Base-by-base conservation (phyloP, 1,140 invertebrate species). In the Drosophila gunungcola region DNA sequence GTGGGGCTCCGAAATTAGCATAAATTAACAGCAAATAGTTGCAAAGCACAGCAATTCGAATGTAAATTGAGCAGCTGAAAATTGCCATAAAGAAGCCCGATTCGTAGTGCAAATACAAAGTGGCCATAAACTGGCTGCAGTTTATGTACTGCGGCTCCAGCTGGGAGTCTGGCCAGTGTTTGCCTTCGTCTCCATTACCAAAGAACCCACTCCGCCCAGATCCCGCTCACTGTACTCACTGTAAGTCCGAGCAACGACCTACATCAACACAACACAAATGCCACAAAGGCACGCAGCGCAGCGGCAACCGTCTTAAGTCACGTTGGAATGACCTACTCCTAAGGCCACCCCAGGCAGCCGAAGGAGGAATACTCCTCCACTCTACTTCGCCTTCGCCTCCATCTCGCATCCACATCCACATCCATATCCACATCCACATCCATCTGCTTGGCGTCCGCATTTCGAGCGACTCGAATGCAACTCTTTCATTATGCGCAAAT, bases 401-500 rank as follows among this genome's bases (percentile, higher is more conserved):
- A 32, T 21, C 21, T 3, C 16, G 16, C 16, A 48, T 49, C 63
- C 52, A 13, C 46, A 68, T 69, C 53, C 61, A 67, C 16, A 48
- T 49, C 63, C 52, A 13, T 39, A 68, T 69, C 53, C 61, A 67
- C 16, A 48, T 49, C 63, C 52, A 13, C 46, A 68, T 69, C 53
- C 61, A 67, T 65, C 16, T 29, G 25, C 41, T 36, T 29, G 27
- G 43, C 73, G 45, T 54, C 67, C 36, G 60, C 54, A 78, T 62
- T 77, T 58, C 68, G 58, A 39, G 73, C 68, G 63, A 49, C 63
- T 67, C 63, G 69, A 86, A 88, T 79, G 82, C 83, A 76, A 86
- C 83, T 86, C 82, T 86, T 86, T 86, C 83, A 88, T 88, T 86
- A 88, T 86, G 83, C 65, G 65, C 83, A 82, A 85, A 73, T 78